Base-by-base conservation (phyloP, 2,888 invertebrate genomes). In the Chirona hameri region DNA sequence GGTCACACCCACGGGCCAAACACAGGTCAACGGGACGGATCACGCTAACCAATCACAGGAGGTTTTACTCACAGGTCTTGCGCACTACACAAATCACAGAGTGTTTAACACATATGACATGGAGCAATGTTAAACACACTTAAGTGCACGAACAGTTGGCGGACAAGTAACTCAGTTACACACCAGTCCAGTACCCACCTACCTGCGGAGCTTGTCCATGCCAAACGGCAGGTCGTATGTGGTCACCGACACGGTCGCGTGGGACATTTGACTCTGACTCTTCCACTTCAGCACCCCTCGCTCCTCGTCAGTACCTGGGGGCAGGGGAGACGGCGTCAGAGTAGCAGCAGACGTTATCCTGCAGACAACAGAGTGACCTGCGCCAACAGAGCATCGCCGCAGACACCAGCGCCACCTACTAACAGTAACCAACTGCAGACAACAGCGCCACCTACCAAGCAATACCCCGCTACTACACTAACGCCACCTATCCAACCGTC, bases 261-360 rank as follows among this genome's bases (percentile, higher is more conserved):
- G 83, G n/a, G 84, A 69, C 7, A 86, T 88, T 79, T 93, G 87
- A 0, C 48, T 93, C 88, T 93, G 91, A 79, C 91, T 90, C 0
- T 91, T 90, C 94, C 94, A 95, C 81, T 91, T 92, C 10, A 90
- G 90, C n/a, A 95, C 87, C 0, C 94, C 95, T 15, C 95, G 90
- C 86, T 95, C 95, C 86, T 92, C 92, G 0, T 89, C 89, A 0
- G 93, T 92, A 0, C 94, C 94, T 94, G 83, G 21, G 21, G 79
- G 10, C 55, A 27, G 24, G 10, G 21, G 18, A 10, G 65, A 48
- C 21, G 31, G 24, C 39, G 21, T 15, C n/a, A 27, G 27, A n/a
- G n/a, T n/a, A n/a, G n/a, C n/a, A n/a, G n/a, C n/a, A n/a, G n/a
- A n/a, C n/a, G n/a, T n/a, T n/a, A n/a, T n/a, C n/a, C n/a, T n/a